Evolutionary conservation across 2,888 invertebrate species (phyloP).

Genomic region (Cotesia congregata): DNA sequence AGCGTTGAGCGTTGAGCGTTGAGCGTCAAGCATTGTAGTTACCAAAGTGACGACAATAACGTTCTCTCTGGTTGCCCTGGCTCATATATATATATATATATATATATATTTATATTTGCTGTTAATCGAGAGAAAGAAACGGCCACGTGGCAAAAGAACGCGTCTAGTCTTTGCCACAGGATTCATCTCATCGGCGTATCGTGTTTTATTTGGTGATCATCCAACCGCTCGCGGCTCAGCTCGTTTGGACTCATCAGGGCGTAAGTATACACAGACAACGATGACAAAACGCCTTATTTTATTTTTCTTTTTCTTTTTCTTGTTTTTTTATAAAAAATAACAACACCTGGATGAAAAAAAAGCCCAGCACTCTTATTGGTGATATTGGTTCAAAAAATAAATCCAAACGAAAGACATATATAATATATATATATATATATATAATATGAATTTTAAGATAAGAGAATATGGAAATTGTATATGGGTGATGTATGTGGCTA

Average conservation of each 20-base stretch:
- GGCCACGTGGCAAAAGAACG: constrained; percentile 65
- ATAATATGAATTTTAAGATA: constrained; percentile 11
- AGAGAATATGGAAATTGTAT: not conserved
- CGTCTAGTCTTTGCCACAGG: not conserved
- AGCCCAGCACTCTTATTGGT: no score
- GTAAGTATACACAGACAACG: constrained; percentile 42
- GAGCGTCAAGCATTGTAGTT: constrained; percentile 30
- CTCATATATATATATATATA: no score
- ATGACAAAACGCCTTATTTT: constrained; percentile 42
- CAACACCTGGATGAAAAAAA: constrained; percentile 46
- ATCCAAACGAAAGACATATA: constrained; percentile 55
- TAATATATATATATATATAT: no score
- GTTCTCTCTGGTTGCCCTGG: no score
- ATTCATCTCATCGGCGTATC: constrained; percentile 41
- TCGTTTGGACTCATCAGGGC: constrained; percentile 49
- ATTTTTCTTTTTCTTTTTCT: constrained; percentile 16
- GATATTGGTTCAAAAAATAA: constrained; percentile 41
- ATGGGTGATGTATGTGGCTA: not conserved
- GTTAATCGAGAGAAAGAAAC: constrained; percentile 46
- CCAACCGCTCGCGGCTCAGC: constrained; percentile 47
- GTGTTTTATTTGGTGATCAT: constrained; percentile 56
- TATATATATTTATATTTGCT: no score
- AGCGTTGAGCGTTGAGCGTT: constrained; percentile 46
- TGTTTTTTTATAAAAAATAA: not conserved
- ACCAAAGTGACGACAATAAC: no score